Base-by-base conservation (phyloP, 2,797 vertebrate genomes). In the Pseudomugil gertrudae region DNA sequence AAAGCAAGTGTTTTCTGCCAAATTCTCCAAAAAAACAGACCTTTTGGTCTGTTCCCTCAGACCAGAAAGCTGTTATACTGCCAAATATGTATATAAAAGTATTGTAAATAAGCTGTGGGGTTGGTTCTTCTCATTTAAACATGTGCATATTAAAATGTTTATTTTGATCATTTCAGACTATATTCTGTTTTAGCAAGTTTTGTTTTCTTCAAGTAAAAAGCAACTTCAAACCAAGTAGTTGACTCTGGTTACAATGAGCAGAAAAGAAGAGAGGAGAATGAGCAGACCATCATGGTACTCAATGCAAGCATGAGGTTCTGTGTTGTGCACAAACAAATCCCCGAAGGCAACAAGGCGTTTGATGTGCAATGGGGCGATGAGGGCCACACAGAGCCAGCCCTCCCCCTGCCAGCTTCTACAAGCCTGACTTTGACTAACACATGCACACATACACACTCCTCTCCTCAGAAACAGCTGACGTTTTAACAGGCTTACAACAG, bases 381-480 rank as follows among this genome's bases (percentile, higher is more conserved):
- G 66, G 73, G 78, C 84, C 83, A 80, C 85, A 76, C 78, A 50
- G 72, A 84, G 61, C 61, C 64, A 19, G 36, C 51, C 61, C 56
- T n/a, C 59, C 72, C 23, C 40, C 19, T 38, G 38, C 66, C 33
- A 51, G 60, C 74, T 57, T 75, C 73, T 72, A 78, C 62, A 19
- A 80, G 75, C 76, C 77, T 81, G 73, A 88, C 84, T 83, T 81
- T 87, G 72, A 81, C 82, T 74, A 76, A 78, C 66, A 66, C 55
- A 66, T 64, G 69, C 60, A 69, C 67, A 67, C 69, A 67, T 71
- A 78, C 74, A 87, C 78, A 71, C 87, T 85, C 87, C 84, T 89
- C 86, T 90, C 86, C 90, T 93, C 92, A 93, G 87, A 92, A 93
- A 94, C 94, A 95, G 94, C 93, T 94, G 94, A 94, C 89, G 81